Evolutionary conservation across 2,113 vertebrate genomes (phyloP).

Genomic region (Cyprichromis sp.): DNA sequence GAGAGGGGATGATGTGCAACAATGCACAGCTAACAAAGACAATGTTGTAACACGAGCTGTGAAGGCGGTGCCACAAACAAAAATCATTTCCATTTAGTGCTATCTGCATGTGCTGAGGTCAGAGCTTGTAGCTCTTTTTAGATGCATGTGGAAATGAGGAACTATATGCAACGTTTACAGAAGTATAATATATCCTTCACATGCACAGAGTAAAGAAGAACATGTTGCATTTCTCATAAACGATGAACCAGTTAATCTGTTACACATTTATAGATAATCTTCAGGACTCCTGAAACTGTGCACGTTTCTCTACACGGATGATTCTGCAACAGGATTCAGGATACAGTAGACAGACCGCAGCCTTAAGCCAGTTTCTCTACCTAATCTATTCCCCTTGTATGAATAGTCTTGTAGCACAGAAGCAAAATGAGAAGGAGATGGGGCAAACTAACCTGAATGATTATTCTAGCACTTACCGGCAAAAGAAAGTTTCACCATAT

Average conservation of each 20-base stretch:
- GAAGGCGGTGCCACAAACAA: neutral
- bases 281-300: neutral
- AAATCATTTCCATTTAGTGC: neutral
- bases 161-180: neutral
- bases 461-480: constrained; percentile 16
- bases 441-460: neutral
- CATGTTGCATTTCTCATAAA: neutral
- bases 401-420: constrained; percentile 20
- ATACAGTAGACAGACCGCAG: neutral
- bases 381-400: neutral
- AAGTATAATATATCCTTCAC: neutral
- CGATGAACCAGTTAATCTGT: neutral
- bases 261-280: neutral
- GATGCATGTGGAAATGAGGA: neutral
- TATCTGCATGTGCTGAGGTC: neutral
- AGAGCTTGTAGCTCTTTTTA: neutral
- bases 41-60: neutral
- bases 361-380: neutral
- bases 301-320: neutral
- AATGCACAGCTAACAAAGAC: neutral
- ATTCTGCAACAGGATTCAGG: neutral
- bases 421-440: neutral
- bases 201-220: neutral
- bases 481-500: neutral
- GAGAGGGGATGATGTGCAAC: neutral